Percentiles rank a stretch among this genome's conserved stretches.
phyloP scores from a whole-genome alignment of 2,113 vertebrate species.

The Zosterops japonicus region DNA sequence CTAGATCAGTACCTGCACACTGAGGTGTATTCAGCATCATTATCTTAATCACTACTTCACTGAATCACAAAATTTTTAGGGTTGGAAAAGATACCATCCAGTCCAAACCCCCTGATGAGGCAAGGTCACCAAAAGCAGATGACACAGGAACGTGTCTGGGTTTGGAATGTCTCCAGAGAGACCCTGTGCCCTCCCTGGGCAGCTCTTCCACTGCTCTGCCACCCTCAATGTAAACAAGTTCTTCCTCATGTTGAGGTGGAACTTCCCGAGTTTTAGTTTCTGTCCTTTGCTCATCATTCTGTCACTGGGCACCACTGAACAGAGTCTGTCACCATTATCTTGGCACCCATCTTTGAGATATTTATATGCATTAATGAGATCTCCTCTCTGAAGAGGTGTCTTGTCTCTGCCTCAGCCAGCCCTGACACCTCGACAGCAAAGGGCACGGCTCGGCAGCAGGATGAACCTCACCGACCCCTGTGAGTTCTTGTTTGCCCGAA shows the following conservation, averaged over 20 bases:
- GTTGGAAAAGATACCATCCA: not conserved
- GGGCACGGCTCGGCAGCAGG: too few relatives aligned
- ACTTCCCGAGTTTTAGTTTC: not conserved
- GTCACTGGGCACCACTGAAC: not conserved
- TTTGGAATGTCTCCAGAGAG: not conserved
- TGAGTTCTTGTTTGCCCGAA: too few relatives aligned
- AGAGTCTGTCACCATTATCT: not conserved
- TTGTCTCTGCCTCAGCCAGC: too few relatives aligned
- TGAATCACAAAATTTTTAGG: not conserved
- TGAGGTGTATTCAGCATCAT: not conserved
- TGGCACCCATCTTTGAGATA: not conserved
- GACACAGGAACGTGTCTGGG: rapidly evolving
- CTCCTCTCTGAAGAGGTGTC: too few relatives aligned
- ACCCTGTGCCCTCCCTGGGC: rapidly evolving
- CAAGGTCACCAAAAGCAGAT: not conserved
- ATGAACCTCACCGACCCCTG: too few relatives aligned
- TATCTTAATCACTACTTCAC: not conserved
- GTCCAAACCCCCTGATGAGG: not conserved
- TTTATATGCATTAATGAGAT: not conserved
- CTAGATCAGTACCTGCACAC: not conserved
- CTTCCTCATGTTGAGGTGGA: not conserved
- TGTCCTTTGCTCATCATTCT: not conserved
- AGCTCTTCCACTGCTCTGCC: not conserved
- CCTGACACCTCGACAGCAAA: too few relatives aligned
- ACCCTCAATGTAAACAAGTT: not conserved